Percentiles rank a stretch among this genome's conserved stretches.
phyloP scores from a whole-genome alignment of 2,888 invertebrate genomes.

The Myathropa florea region DNA sequence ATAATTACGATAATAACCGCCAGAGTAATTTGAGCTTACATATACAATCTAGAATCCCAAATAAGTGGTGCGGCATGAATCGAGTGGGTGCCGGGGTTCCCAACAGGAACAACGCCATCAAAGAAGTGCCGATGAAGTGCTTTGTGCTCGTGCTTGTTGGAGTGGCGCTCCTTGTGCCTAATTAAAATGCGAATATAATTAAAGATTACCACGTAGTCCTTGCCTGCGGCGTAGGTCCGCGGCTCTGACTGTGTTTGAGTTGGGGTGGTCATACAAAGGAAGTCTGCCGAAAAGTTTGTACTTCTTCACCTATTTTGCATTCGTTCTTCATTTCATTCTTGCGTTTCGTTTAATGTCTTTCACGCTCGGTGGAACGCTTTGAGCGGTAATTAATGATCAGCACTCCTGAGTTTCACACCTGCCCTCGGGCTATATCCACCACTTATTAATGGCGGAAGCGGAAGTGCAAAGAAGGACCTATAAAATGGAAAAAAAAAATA shows the following conservation, averaged over 20 bases:
- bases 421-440: conserved; percentile 8
- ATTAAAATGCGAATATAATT: conserved; percentile 47
- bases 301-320: conserved; percentile 27
- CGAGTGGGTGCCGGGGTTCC: background rate
- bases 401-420: conserved; percentile 39
- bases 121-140: conserved; percentile 1
- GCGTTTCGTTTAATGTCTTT: conserved; percentile 1
- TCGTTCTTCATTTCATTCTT: background rate
- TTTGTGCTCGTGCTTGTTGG: background rate
- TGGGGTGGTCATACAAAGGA: background rate
- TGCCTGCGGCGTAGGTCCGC: background rate
- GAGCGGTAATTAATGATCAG: conserved; percentile 34
- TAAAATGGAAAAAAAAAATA: background rate
- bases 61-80: background rate
- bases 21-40: conserved; percentile 20
- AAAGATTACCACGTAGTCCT: conserved; percentile 22
- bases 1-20: conserved; percentile 28
- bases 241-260: background rate
- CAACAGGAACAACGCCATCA: background rate
- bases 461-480: conserved; percentile 5
- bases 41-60: conserved; percentile 1
- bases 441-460: conserved; percentile 6
- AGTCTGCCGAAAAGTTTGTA: background rate
- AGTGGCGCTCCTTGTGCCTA: conserved; percentile 6
- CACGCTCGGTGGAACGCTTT: background rate